A percentile compares a stretch with the other conserved stretches of the same genome.
These are phyloP conservation scores for Hyperoodon ampullatus DNA, from an alignment of 2,113 vertebrate species.

Conservation along the genomic window DNA sequence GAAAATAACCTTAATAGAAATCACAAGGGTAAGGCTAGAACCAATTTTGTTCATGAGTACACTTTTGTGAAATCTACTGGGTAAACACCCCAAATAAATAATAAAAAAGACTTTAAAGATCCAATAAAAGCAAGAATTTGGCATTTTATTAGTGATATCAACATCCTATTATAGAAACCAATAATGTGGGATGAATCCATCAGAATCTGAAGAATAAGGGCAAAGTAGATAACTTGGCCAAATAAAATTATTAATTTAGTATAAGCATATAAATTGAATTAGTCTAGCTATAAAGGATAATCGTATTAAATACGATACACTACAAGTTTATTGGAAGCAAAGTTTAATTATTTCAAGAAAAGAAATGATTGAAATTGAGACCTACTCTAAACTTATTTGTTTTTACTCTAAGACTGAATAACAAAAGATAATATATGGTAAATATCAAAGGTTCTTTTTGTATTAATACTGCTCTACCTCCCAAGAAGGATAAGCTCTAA, in stretches of 20 bases:
- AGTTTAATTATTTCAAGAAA: conserved; percentile 50
- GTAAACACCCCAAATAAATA: conserved; percentile 23
- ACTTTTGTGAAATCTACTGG: conserved; percentile 20
- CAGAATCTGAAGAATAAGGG: conserved; percentile 26
- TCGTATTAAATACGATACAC: conserved; percentile 25
- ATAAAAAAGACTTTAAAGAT: neutral
- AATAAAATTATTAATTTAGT: neutral
- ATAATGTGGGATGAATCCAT: neutral
- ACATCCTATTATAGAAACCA: neutral
- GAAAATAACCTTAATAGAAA: conserved; percentile 41
- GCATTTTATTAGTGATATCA: neutral
- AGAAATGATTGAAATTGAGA: conserved; percentile 20
- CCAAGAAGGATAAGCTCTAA: conserved; percentile 47
- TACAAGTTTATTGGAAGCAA: neutral
- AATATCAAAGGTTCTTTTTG: conserved; percentile 54
- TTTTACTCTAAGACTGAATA: conserved; percentile 25
- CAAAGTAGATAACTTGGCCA: conserved; percentile 42
- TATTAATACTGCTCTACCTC: conserved; percentile 54
- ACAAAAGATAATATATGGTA: neutral
- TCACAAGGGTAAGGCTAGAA: neutral
- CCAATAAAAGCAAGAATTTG: conserved; percentile 4
- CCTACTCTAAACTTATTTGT: conserved; percentile 30
- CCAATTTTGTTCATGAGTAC: neutral
- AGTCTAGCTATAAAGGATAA: conserved; percentile 16
- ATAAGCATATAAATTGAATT: conserved; percentile 35